Percentiles rank a stretch among this genome's conserved stretches.
Conservation (phyloP, 2,113 vertebrate genomes). For the Crypturellus undulatus region DNA sequence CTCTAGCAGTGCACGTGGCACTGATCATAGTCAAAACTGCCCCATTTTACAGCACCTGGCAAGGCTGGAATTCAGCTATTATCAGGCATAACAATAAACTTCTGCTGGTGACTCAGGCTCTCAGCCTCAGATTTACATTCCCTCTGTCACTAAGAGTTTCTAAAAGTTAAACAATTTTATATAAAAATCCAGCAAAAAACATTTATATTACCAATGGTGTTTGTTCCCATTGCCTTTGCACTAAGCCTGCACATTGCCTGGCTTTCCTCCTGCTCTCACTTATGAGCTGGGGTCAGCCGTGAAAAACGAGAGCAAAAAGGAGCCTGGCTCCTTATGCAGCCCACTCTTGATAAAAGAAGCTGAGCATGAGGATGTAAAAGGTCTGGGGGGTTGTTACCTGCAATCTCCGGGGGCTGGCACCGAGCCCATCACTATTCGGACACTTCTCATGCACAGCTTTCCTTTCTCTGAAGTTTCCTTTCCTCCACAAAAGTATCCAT, state of each 20-base stretch:
- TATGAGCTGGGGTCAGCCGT: not conserved
- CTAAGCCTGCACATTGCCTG: not conserved
- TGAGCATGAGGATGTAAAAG: conserved; percentile 15
- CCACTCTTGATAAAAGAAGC: not conserved
- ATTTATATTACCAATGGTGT: conserved; percentile 61
- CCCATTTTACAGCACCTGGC: conserved; percentile 60
- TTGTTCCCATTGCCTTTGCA: conserved; percentile 22
- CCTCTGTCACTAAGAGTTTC: conserved; percentile 64
- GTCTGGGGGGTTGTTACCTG: not conserved
- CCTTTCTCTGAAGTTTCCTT: not conserved
- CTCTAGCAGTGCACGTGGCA: not conserved
- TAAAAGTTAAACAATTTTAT: conserved; percentile 77
- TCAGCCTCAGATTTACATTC: conserved; percentile 76
- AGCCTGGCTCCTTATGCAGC: conserved; percentile 12
- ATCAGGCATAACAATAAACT: conserved; percentile 77
- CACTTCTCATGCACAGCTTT: not conserved
- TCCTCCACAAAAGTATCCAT: not conserved
- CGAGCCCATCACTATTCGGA: not conserved
- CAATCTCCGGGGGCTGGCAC: not conserved
- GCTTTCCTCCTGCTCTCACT: not conserved
- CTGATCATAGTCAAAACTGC: conserved; percentile 61
- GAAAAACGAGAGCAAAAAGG: not conserved
- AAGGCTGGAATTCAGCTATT: conserved; percentile 74
- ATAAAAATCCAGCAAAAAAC: conserved; percentile 73
- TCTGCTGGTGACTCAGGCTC: conserved; percentile 69